These are phyloP conservation scores for Mesitornis unicolor DNA, from an alignment of 2,113 vertebrate genomes.

Conservation along the genomic window DNA sequence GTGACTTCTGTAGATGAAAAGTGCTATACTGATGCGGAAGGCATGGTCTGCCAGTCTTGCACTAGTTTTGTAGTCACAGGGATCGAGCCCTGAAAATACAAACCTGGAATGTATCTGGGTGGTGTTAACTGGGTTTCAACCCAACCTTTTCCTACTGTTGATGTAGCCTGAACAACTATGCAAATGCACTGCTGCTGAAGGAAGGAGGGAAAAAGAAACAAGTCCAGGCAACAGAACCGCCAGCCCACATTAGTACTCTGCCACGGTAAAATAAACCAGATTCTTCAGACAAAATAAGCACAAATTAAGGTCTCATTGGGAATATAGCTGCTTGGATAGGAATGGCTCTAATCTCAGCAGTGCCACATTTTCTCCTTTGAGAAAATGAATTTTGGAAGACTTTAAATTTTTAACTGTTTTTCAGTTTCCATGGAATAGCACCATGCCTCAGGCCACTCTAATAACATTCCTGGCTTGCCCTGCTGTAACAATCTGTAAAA, in stretches of 20 bases:
- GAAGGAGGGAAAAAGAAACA: neutral
- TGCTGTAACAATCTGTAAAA: slow-evolving; percentile 30
- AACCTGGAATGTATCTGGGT: neutral
- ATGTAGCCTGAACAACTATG: neutral
- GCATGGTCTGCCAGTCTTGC: neutral
- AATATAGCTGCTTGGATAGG: neutral
- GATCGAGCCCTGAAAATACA: neutral
- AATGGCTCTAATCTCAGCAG: neutral
- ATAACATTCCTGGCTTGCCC: slow-evolving; percentile 27
- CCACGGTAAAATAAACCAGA: neutral
- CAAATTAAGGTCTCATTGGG: neutral
- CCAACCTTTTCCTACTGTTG: neutral
- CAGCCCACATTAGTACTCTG: neutral
- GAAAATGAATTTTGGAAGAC: slow-evolving; percentile 22
- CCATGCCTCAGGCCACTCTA: neutral
- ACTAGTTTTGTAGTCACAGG: neutral
- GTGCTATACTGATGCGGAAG: neutral
- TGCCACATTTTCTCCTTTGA: slow-evolving; percentile 17
- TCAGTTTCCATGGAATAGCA: neutral
- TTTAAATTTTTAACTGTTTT: slow-evolving; percentile 11
- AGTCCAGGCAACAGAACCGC: neutral
- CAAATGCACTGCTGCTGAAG: neutral
- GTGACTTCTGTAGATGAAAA: neutral
- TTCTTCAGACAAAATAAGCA: neutral
- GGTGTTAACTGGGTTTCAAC: neutral